Evolutionary conservation across 2,797 vertebrate species (phyloP).

Genomic region (Ptychadena robeensis): DNA sequence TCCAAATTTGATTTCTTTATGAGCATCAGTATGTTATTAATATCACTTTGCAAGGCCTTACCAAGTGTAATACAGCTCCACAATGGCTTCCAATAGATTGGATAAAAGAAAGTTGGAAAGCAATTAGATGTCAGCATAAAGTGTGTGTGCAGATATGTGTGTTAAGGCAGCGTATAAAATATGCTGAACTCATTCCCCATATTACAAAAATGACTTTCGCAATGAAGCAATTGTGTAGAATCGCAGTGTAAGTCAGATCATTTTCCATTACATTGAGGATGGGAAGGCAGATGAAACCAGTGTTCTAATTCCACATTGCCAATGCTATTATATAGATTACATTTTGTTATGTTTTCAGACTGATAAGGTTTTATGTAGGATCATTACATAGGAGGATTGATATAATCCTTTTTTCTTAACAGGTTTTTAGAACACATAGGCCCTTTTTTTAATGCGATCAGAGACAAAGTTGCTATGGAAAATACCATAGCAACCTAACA

Average conservation of each 20-base stretch:
- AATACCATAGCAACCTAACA: constrained; percentile 80
- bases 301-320: constrained; percentile 54
- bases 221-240: constrained; percentile 43
- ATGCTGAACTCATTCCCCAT: constrained; percentile 30
- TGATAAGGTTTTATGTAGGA: constrained; percentile 74
- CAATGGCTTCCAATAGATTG: constrained; percentile 15
- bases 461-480: constrained; percentile 83
- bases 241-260: constrained; percentile 9
- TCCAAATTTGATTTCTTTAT: constrained; percentile 24
- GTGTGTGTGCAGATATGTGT: constrained; percentile 16
- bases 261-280: constrained; percentile 20
- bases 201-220: constrained; percentile 29
- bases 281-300: constrained; percentile 25
- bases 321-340: constrained; percentile 71
- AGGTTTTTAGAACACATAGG: constrained; percentile 76
- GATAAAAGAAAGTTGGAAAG: constrained; percentile 5
- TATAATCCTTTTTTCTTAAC: constrained; percentile 78
- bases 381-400: constrained; percentile 75
- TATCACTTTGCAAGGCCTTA: not conserved
- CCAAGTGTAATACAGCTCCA: not conserved
- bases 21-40: not conserved
- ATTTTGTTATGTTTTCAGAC: constrained; percentile 73
- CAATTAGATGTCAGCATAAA: constrained; percentile 23
- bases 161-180: constrained; percentile 14
- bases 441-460: constrained; percentile 80